Evolutionary conservation across 1,140 invertebrate species (phyloP).

Genomic region (Venturia canescens): DNA sequence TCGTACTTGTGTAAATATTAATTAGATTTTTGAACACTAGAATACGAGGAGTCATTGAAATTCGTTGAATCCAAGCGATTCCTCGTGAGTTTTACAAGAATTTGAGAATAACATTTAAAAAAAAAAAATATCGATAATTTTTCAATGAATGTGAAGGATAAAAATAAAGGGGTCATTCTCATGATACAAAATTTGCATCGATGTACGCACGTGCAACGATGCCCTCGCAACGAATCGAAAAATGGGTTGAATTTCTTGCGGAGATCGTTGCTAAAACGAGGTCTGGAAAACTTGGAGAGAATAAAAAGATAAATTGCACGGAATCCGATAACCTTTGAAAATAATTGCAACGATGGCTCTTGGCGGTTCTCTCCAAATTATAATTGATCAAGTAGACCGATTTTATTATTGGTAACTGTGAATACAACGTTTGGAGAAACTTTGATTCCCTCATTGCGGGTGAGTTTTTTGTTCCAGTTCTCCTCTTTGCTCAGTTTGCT

Average conservation of each 20-base stretch:
- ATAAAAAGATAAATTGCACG: conserved; percentile 47
- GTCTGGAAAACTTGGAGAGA: conserved; percentile 33
- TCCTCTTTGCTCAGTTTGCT: conserved; percentile 87
- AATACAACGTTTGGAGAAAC: too few species aligned
- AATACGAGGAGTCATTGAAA: too few species aligned
- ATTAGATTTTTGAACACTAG: neutral
- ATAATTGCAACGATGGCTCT: conserved; percentile 48
- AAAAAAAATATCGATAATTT: neutral
- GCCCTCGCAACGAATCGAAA: neutral
- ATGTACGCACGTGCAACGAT: conserved; percentile 18
- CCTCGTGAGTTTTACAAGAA: too few species aligned
- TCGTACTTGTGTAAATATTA: neutral
- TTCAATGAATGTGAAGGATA: neutral
- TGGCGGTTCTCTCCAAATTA: conserved; percentile 51
- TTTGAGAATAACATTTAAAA: too few species aligned
- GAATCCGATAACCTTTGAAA: conserved; percentile 47
- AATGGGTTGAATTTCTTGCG: conserved; percentile 63
- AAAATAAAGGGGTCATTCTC: neutral
- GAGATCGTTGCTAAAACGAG: conserved; percentile 52
- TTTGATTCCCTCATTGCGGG: conserved; percentile 69
- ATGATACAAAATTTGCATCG: neutral
- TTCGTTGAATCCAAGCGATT: too few species aligned
- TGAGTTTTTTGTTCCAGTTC: conserved; percentile 85
- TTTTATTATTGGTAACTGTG: conserved; percentile 62
- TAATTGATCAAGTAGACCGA: neutral